These are phyloP conservation scores for Drosophila macrothrix DNA, from an alignment of 2,888 invertebrate species.

Conservation along the genomic window DNA sequence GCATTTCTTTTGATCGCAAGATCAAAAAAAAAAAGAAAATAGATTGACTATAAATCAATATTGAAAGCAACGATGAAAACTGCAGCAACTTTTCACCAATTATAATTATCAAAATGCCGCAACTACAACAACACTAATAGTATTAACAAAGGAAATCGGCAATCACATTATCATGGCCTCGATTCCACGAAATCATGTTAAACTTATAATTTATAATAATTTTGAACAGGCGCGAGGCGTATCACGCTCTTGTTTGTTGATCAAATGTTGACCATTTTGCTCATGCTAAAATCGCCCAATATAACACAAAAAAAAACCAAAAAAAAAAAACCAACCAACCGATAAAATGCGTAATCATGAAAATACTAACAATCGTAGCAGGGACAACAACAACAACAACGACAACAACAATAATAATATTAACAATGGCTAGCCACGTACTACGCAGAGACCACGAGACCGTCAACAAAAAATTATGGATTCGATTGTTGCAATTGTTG, in stretches of 20 bases:
- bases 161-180: slow-evolving; percentile 24
- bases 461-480: slow-evolving; percentile 43
- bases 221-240: slow-evolving; percentile 38
- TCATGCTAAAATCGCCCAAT: slow-evolving; percentile 22
- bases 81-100: slow-evolving; percentile 31
- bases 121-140: background rate
- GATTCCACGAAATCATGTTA: slow-evolving; percentile 16
- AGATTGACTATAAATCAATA: background rate
- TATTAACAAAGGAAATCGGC: background rate
- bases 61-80: background rate
- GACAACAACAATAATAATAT: background rate
- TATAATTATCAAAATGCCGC: slow-evolving; percentile 31
- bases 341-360: slow-evolving; percentile 65
- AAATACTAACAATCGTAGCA: slow-evolving; percentile 51
- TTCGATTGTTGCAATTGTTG: slow-evolving; percentile 45
- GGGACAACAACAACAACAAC: background rate
- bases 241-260: slow-evolving; percentile 48
- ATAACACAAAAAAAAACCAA: slow-evolving; percentile 6
- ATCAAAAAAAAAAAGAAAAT: background rate
- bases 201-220: slow-evolving; percentile 22
- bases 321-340: slow-evolving; percentile 4
- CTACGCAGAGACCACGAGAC: slow-evolving; percentile 32
- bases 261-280: slow-evolving; percentile 30
- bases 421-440: slow-evolving; percentile 45
- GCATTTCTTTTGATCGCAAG: too few relatives aligned